Evolutionary conservation across 23 tunicate species (phyloP).

Genomic region (Styela plicata): DNA sequence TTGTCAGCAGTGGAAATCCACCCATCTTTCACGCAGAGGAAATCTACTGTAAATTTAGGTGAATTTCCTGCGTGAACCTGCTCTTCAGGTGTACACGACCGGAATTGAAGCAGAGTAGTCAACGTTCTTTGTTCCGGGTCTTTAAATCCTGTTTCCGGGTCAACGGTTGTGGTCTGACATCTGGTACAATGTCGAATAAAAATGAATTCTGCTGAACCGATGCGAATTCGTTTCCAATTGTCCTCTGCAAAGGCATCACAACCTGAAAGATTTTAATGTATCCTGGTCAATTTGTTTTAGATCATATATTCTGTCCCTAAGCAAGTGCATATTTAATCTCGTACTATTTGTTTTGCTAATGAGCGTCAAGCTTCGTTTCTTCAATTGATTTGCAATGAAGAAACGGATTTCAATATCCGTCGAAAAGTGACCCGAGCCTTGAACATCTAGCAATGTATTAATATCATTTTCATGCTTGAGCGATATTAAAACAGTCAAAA

Average conservation of each 20-base stretch:
- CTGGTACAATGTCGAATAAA: constrained; percentile 20
- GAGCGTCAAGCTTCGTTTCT: too few relatives aligned
- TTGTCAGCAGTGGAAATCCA: constrained; percentile 36
- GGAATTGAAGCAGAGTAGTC: constrained; percentile 32
- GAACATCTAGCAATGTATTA: too few relatives aligned
- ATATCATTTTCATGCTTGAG: too few relatives aligned
- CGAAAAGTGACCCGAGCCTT: too few relatives aligned
- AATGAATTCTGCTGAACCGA: constrained; percentile 33
- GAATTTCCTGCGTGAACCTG: background rate
- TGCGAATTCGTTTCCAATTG: constrained; percentile 32
- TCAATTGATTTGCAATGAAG: too few relatives aligned
- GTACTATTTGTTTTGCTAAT: too few relatives aligned
- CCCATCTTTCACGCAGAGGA: constrained; percentile 34
- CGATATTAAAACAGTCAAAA: too few relatives aligned
- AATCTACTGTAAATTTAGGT: constrained; percentile 29
- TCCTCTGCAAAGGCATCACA: constrained; percentile 63
- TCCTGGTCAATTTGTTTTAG: too few relatives aligned
- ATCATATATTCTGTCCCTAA: too few relatives aligned
- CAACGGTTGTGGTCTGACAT: constrained; percentile 59
- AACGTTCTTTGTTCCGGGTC: constrained; percentile 25
- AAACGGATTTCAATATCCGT: too few relatives aligned
- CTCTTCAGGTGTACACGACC: constrained; percentile 10
- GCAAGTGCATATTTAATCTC: too few relatives aligned
- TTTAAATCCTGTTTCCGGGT: constrained; percentile 39
- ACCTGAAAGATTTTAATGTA: too few relatives aligned